Evolutionary conservation across 2,113 vertebrate species (phyloP).

Genomic region (chimpanzee (Pan troglodytes)): NHGRI_mPanTro3-v2.1_pri NC_086015.1:171000501-171001000

Average conservation of each 20-base stretch:
- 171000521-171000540: not conserved
- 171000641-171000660: not conserved
- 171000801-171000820: not conserved
- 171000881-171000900: not conserved
- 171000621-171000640: not conserved
- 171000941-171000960: not conserved
- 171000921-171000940: not conserved
- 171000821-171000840: not conserved
- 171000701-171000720: not conserved
- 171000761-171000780: not conserved
- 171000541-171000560: not conserved
- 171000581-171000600: not conserved
- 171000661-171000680: not conserved
- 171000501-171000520: not conserved
- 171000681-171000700: not conserved
- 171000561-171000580: not conserved
- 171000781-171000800: not conserved
- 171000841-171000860: not conserved
- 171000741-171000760: not conserved
- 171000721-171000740: not conserved
- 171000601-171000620: not conserved
- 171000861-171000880: not conserved
- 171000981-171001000: not conserved
- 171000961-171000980: constrained; percentile 31
- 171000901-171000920: not conserved